Evolutionary conservation across 1,140 invertebrate genomes (phyloP).

Genomic region (Pogonomyrmex barbatus): DNA sequence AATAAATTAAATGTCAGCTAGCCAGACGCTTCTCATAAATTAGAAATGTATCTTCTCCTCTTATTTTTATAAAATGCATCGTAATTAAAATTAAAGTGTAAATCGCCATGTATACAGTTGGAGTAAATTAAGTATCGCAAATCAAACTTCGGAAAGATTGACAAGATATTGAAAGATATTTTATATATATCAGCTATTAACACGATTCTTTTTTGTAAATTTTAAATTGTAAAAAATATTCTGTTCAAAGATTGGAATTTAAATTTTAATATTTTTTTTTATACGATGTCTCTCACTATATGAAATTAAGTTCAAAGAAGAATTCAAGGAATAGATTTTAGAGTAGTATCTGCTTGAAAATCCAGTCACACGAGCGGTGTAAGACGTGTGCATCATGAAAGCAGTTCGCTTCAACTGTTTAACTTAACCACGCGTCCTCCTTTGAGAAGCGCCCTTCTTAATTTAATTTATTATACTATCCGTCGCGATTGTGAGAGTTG

Average conservation of each 20-base stretch:
- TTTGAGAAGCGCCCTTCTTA: constrained; percentile 45
- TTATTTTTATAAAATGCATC: background rate
- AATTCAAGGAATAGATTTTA: background rate
- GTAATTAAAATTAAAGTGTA: constrained; percentile 4
- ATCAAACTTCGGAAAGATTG: background rate
- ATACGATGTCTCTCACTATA: background rate
- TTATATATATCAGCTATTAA: background rate
- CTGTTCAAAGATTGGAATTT: background rate
- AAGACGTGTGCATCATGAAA: background rate
- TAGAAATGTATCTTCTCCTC: background rate
- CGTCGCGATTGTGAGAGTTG: constrained; percentile 27
- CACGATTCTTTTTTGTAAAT: background rate
- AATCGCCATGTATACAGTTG: background rate
- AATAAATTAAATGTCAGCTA: constrained; percentile 39
- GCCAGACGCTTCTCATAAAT: background rate
- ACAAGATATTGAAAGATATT: background rate
- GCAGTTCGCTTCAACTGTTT: constrained; percentile 6
- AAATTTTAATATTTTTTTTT: background rate
- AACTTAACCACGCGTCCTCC: constrained; percentile 30
- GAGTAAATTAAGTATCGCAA: background rate
- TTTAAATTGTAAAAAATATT: background rate
- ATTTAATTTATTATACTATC: constrained; percentile 56
- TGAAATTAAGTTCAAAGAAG: background rate
- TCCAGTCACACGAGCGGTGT: background rate
- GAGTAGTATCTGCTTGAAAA: background rate